Percentiles rank a stretch among this genome's conserved stretches.
These are phyloP conservation scores for Pteruthius melanotis DNA, from an alignment of 2,113 vertebrate species.

Conservation along the genomic window DNA sequence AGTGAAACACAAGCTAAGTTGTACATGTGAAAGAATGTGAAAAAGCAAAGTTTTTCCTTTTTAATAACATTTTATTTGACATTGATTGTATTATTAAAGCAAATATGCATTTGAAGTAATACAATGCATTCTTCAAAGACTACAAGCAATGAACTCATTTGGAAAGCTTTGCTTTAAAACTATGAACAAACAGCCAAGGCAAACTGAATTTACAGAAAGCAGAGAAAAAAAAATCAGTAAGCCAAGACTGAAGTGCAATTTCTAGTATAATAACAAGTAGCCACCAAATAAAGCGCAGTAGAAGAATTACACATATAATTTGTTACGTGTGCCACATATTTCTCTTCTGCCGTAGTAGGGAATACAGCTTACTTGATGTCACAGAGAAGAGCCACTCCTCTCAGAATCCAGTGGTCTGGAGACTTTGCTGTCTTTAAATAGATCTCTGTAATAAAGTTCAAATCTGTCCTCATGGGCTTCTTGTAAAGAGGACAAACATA, in stretches of 20 bases:
- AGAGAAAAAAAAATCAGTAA: not conserved
- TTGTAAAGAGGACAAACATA: constrained; percentile 79
- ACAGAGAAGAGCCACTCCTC: constrained; percentile 78
- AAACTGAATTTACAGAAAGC: not conserved
- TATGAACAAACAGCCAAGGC: not conserved
- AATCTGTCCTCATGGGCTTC: constrained; percentile 73
- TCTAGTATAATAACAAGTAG: not conserved
- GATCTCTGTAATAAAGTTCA: constrained; percentile 75
- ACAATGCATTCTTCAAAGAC: not conserved
- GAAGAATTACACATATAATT: not conserved
- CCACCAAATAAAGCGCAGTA: not conserved
- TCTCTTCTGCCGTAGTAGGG: not conserved
- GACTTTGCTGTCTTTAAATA: constrained; percentile 68
- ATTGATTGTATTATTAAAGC: not conserved
- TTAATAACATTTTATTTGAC: not conserved
- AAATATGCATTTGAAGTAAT: not conserved
- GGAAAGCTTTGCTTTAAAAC: not conserved
- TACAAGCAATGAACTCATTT: not conserved
- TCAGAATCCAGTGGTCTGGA: constrained; percentile 80
- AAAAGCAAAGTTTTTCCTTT: not conserved
- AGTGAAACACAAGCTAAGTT: not conserved
- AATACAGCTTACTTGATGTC: constrained; percentile 71
- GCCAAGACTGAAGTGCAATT: not conserved
- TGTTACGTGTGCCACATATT: not conserved
- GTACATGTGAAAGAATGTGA: not conserved